Base-by-base conservation (phyloP, 2,888 invertebrate genomes). In the Myopa testacea region DNA sequence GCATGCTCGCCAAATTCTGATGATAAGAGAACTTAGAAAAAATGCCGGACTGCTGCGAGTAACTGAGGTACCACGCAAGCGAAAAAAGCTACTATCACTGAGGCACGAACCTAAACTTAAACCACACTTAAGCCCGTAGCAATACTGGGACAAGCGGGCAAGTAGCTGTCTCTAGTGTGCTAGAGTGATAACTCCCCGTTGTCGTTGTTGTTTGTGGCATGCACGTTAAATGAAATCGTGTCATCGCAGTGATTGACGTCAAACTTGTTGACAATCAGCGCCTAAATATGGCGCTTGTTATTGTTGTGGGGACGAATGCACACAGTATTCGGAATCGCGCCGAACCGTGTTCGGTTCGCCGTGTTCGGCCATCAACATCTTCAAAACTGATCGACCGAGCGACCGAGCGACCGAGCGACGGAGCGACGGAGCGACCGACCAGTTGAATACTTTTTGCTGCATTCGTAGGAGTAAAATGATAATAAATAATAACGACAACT, bases 201-300 rank as follows among this genome's bases (percentile, higher is more conserved):
- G 78, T 79, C 78, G 63, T 40, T 78, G 26, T 71, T 79, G 69
- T 71, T 81, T 70, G 45, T 45, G 19, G 76, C 78, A 78, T 84
- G 82, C 84, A 83, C 82, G 86, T 84, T 83, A 84, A 83, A 84
- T 84, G 79, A 55, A n/a, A 63, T 60, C 79, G 73, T 82, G 81
- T 83, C 81, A 81, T 50, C 77, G 82, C 82, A 81, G 81, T 82
- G 83, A 83, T 83, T 83, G 83, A 83, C 83, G 83, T 83, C 83
- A 83, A 81, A 82, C 83, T 81, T 81, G 81, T 81, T 81, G 81
- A 81, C 81, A 82, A 82, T 82, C 82, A 81, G 81, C 79, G 79
- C 77, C 65, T 12, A 26, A 60, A 40, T 60, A 60, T 19, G 72
- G 40, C 26, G 40, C 19, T 70, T 52, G 37, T 70, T 52, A 40